phyloP scores from a whole-genome alignment of 1,140 invertebrate genomes.

The Caenorhabditis briggsae region DNA sequence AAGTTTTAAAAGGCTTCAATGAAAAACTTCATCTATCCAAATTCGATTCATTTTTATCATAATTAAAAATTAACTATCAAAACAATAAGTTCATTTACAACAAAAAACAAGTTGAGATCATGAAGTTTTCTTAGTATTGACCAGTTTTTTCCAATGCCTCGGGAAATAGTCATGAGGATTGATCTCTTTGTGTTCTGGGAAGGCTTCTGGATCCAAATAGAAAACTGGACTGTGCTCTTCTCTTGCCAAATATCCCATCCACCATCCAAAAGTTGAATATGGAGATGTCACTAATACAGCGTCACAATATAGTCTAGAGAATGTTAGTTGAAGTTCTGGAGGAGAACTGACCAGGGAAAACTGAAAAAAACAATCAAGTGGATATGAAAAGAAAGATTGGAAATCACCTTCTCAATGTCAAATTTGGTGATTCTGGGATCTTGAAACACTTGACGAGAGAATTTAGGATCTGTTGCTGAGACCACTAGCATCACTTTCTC shows the following conservation, averaged over 20 bases:
- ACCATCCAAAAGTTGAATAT: conserved; percentile 27
- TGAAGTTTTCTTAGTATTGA: background rate
- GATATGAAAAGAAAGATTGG: background rate
- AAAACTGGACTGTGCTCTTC: conserved; percentile 9
- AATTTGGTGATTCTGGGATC: background rate
- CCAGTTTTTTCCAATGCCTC: background rate
- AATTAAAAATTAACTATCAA: background rate
- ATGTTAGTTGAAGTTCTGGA: conserved; percentile 15
- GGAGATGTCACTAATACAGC: conserved; percentile 15
- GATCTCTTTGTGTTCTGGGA: background rate
- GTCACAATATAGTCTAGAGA: conserved; percentile 23
- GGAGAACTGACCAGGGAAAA: conserved; percentile 32
- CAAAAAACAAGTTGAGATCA: background rate
- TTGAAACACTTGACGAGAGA: background rate
- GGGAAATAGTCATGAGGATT: background rate
- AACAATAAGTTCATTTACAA: background rate
- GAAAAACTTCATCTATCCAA: too few species aligned
- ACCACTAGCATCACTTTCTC: background rate
- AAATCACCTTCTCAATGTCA: conserved; percentile 7
- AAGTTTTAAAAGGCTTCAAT: too few species aligned
- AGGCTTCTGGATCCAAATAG: conserved; percentile 23
- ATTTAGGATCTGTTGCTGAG: background rate
- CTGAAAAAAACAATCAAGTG: background rate
- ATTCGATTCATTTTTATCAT: too few species aligned
- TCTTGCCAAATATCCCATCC: conserved; percentile 31